Evolutionary conservation across 1,140 invertebrate genomes (phyloP).

Genomic region (Brachionus paranguensis): DNA sequence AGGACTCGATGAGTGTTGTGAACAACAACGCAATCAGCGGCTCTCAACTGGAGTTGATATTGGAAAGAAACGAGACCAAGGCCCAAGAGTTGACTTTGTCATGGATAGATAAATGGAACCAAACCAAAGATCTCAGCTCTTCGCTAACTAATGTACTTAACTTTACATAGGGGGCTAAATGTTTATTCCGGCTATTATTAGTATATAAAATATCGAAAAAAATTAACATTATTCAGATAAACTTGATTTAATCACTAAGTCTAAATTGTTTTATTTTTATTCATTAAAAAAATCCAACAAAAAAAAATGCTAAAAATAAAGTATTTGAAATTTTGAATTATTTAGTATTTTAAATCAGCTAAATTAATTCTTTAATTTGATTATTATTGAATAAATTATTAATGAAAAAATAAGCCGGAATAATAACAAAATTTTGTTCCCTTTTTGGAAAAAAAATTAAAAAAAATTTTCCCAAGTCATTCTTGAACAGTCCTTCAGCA

Average conservation of each 20-base stretch:
- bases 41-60: background rate
- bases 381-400: background rate
- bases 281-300: background rate
- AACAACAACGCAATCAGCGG: background rate
- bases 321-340: background rate
- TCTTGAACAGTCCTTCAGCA: background rate
- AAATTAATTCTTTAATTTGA: background rate
- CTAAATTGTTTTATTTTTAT: no score
- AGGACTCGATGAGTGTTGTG: background rate
- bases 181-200: background rate
- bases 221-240: background rate
- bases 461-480: background rate
- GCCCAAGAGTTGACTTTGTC: slow-evolving; percentile 19
- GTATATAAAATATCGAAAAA: background rate
- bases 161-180: background rate
- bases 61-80: slow-evolving; percentile 32
- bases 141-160: background rate
- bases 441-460: background rate
- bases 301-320: background rate
- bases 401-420: background rate
- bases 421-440: background rate
- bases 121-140: background rate
- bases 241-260: background rate
- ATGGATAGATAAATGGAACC: slow-evolving; percentile 38
- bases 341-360: background rate